phyloP scores from a whole-genome alignment of 1,140 invertebrate species.

The Bicyclus anynana region DNA sequence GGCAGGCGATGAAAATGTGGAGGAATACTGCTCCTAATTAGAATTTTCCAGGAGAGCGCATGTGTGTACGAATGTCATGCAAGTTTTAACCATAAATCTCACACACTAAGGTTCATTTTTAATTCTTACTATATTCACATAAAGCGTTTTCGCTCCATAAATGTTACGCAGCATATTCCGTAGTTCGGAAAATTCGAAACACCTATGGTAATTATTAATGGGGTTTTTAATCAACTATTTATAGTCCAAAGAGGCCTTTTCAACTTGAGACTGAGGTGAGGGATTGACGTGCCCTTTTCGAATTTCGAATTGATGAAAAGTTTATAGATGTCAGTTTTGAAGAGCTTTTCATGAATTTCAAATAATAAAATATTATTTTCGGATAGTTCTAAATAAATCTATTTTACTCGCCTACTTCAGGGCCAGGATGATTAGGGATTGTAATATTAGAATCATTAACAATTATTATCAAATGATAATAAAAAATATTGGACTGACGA shows the following conservation, averaged over 20 bases:
- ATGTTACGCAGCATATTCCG: slow-evolving; percentile 11
- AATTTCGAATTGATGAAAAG: not conserved
- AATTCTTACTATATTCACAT: not conserved
- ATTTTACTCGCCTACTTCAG: too few relatives aligned
- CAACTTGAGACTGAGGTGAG: not conserved
- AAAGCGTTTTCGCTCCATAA: slow-evolving; percentile 9
- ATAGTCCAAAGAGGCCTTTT: slow-evolving; percentile 7
- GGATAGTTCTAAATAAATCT: too few relatives aligned
- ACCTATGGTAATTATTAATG: slow-evolving; percentile 28
- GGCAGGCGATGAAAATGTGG: slow-evolving; percentile 13
- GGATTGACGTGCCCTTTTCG: not conserved
- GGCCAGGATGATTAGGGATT: too few relatives aligned
- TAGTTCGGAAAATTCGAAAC: slow-evolving; percentile 23
- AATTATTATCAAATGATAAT: too few relatives aligned
- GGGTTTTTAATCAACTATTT: slow-evolving; percentile 25
- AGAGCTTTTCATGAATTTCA: not conserved
- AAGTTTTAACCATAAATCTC: not conserved
- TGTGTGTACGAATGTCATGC: slow-evolving; percentile 3
- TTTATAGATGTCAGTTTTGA: not conserved
- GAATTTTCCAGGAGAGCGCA: slow-evolving; percentile 18
- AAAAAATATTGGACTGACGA: too few relatives aligned
- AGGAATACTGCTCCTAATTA: slow-evolving; percentile 16
- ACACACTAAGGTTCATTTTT: not conserved
- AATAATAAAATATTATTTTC: not conserved
- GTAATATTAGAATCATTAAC: too few relatives aligned